Evolutionary conservation across 2,888 invertebrate species (phyloP), one percentile per base, ranked within the genome.

Genomic region (Branchellion lobata): DNA sequence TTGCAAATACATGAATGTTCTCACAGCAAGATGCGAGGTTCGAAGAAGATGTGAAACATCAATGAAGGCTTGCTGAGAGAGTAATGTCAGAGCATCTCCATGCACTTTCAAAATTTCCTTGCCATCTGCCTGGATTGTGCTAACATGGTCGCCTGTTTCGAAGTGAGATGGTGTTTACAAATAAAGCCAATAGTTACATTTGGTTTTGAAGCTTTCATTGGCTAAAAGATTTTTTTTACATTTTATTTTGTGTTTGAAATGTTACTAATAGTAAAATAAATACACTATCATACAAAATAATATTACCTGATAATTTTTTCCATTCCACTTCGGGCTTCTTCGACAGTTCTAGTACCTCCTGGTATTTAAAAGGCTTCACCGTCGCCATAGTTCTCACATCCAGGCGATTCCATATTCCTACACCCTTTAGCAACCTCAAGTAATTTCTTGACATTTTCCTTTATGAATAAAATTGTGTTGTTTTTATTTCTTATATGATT

Each of bases 21-120:
- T 8, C 65, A 87, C 87, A 86, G 87, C 85, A 76, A 88, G 82
- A 82, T 88, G 88, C 21, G 84, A 86, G 8, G 87, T 86, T 79
- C 88, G 81, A 27, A 88, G 83, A 0, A 88, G 83, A 82, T 88
- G 88, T 14, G 87, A 85, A 51, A 88, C 85, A 80, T 88, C 87
- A 76, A 86, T 84, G 85, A 87, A 87, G 2, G 88, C 88, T 76
- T 86, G 84, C 79, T 87, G 86, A 8, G 87, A 83, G n/a, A 88
- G 82, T 82, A 85, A 65, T 1, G 87, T 87, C 76, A 88, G 82
- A 1, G 86, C 87, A 76, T 86, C 84, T 3, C 86, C 85, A 29
- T 85, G 82, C 2, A 88, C 85, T 47, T 84, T 83, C 51, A 88
- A 78, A 36, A 87, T 82, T 76, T 85, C 84, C 81, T 86, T 84